phyloP scores from a whole-genome alignment of 2,797 vertebrate species.

The Enteromius argenteus region DNA sequence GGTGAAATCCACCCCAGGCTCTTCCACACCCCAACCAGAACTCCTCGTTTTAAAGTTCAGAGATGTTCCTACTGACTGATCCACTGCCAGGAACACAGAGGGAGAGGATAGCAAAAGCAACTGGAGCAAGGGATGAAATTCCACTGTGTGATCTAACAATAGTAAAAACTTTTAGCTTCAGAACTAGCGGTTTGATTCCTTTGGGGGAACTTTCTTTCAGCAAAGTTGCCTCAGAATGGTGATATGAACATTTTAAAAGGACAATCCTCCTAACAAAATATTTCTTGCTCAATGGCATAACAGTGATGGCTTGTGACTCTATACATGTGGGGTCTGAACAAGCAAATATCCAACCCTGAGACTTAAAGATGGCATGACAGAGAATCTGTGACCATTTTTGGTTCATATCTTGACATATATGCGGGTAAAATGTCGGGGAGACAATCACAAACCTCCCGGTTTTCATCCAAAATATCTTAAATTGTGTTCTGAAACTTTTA shows the following conservation, averaged over 20 bases:
- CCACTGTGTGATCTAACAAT: conserved; percentile 6
- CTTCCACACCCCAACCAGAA: conserved; percentile 31
- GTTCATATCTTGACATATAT: background rate
- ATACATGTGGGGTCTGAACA: background rate
- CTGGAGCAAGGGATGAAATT: conserved; percentile 28
- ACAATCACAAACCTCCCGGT: too few species aligned
- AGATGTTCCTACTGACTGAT: conserved; percentile 21
- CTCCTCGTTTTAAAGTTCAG: conserved; percentile 21
- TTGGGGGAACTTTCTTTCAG: background rate
- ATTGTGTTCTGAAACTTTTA: too few species aligned
- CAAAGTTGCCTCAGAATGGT: background rate
- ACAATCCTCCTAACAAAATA: background rate
- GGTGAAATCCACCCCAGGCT: conserved; percentile 16
- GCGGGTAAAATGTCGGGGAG: background rate
- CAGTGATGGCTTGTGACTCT: background rate
- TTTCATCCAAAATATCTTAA: too few species aligned
- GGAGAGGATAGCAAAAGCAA: conserved; percentile 28
- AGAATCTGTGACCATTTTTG: background rate
- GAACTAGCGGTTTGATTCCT: background rate
- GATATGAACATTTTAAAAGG: background rate
- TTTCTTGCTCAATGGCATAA: background rate
- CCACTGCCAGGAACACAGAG: conserved; percentile 16
- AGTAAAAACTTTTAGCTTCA: background rate
- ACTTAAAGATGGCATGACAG: background rate
- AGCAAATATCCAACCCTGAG: background rate